These are phyloP conservation scores for Stegodyphus mimosarum DNA, from an alignment of 1,140 invertebrate genomes.

Conservation along the genomic window DNA sequence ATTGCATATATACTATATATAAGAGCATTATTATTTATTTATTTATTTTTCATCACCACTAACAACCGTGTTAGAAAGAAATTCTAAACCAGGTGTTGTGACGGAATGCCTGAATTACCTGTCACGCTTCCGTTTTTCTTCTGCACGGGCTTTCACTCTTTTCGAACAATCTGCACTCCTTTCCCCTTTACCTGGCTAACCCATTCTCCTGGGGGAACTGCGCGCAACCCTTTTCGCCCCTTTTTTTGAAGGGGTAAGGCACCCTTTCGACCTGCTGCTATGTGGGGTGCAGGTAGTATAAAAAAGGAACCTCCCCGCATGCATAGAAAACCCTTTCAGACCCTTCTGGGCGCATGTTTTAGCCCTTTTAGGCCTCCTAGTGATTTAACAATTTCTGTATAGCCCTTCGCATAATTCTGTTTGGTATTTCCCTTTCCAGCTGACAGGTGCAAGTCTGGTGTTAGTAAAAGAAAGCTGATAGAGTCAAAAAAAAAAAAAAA, in stretches of 20 bases:
- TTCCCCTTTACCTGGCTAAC: background rate
- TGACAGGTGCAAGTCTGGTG: too few species aligned
- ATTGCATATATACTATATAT: too few species aligned
- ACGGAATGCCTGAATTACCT: too few species aligned
- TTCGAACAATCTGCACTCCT: background rate
- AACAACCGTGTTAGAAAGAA: too few species aligned
- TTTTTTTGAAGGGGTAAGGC: background rate
- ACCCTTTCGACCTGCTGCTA: background rate
- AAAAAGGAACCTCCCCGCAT: too few species aligned
- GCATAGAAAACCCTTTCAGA: too few species aligned
- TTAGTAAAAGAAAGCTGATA: too few species aligned
- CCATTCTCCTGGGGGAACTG: background rate
- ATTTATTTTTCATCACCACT: too few species aligned
- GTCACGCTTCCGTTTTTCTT: background rate
- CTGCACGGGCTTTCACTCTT: background rate
- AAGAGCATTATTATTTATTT: too few species aligned
- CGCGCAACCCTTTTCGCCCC: conserved; percentile 4
- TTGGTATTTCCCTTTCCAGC: background rate
- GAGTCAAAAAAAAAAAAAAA: too few species aligned
- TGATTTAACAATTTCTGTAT: background rate
- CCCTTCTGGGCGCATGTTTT: background rate
- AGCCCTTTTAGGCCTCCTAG: background rate
- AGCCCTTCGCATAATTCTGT: background rate
- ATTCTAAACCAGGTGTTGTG: too few species aligned
- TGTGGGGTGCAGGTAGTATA: too few species aligned